A percentile compares a stretch with the other conserved stretches of the same genome.
Evolutionary conservation across 2,797 vertebrate species (phyloP).

Genomic region (Scolopax rusticola): DNA sequence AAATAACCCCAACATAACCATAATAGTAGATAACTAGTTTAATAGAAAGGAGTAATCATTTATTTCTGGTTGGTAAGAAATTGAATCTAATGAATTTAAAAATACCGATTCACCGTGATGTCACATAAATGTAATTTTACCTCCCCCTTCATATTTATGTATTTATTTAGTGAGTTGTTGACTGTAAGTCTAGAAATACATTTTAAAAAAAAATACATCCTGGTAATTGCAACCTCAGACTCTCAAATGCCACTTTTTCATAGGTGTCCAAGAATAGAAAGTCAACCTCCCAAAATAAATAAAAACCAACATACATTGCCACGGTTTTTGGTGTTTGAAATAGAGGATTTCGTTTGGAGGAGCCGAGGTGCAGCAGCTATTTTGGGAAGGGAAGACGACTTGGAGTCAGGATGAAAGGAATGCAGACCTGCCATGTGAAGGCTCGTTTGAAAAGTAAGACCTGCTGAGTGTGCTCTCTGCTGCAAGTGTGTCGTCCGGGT

Average conservation of each 20-base stretch:
- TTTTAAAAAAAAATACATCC: not conserved
- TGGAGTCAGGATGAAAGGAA: not conserved
- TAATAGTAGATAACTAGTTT: not conserved
- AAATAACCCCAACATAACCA: not conserved
- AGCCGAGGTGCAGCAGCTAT: not conserved
- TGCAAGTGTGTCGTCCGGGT: rapidly evolving
- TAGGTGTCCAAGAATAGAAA: conserved; percentile 21
- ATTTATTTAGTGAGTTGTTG: conserved; percentile 44
- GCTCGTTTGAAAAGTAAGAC: not conserved
- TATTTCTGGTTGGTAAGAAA: not conserved
- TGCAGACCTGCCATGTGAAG: not conserved
- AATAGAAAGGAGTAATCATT: not conserved
- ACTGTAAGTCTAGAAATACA: conserved; percentile 17
- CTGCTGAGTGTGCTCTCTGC: not conserved
- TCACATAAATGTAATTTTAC: not conserved
- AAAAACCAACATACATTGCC: not conserved
- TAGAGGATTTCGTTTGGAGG: not conserved
- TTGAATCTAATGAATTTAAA: not conserved
- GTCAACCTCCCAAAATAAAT: conserved; percentile 4
- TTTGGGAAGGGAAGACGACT: not conserved
- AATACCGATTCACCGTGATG: not conserved
- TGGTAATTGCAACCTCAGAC: conserved; percentile 35
- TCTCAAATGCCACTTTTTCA: not conserved
- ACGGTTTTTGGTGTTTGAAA: not conserved
- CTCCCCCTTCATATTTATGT: not conserved